Percentiles rank a stretch among this genome's conserved stretches.
Evolutionary conservation across 2,797 vertebrate genomes (phyloP).

Genomic region (Alauda arvensis): DNA sequence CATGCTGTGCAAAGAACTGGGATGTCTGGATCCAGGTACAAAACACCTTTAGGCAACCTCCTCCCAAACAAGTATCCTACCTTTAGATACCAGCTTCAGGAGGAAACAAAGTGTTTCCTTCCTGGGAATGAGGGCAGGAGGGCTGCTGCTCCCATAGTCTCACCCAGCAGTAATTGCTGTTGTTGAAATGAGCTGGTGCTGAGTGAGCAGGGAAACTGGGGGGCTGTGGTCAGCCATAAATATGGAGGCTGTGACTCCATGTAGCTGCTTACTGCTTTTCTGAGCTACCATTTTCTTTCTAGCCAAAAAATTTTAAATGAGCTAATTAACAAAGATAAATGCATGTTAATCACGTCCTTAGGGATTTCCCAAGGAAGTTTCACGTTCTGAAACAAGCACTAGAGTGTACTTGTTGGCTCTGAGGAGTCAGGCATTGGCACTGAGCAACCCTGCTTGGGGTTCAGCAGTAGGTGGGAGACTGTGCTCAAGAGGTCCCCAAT

Average conservation of each 20-base stretch:
- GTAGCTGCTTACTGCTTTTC: not conserved
- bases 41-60: not conserved
- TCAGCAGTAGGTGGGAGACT: not conserved
- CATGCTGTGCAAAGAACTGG: not conserved
- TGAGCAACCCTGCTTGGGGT: not conserved
- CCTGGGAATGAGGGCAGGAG: not conserved
- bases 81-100: not conserved
- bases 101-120: not conserved
- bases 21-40: not conserved
- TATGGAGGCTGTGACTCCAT: not conserved
- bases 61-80: not conserved
- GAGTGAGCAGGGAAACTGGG: not conserved
- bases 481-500: not conserved
- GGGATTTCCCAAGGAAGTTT: not conserved
- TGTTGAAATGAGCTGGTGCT: not conserved
- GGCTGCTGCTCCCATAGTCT: not conserved
- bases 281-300: not conserved
- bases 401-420: not conserved
- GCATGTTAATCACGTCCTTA: not conserved
- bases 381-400: not conserved
- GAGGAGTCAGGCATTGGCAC: not conserved
- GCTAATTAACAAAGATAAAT: not conserved
- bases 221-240: not conserved
- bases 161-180: not conserved
- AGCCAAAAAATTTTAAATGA: not conserved